These are phyloP conservation scores for Theodoxus fluviatilis DNA, from an alignment of 2,888 invertebrate genomes.

Conservation along the genomic window DNA sequence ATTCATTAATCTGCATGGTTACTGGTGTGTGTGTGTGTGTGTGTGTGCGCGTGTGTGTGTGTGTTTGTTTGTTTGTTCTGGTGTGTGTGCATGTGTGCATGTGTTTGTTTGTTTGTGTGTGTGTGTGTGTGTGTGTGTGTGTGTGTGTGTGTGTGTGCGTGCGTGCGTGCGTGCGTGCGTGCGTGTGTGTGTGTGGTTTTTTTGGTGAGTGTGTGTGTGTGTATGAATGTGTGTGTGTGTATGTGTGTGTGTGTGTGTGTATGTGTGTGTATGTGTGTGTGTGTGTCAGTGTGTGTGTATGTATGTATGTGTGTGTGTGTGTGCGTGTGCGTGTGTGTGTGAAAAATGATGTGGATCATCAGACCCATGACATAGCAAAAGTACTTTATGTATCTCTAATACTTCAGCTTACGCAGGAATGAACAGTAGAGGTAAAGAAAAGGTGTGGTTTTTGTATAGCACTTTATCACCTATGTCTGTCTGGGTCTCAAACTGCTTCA, in stretches of 20 bases:
- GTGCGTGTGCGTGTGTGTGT: neutral
- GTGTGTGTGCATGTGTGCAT: slow-evolving; percentile 8
- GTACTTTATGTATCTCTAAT: no score
- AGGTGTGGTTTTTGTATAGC: no score
- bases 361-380: no score
- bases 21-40: neutral
- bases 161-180: neutral
- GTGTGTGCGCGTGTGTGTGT: slow-evolving; percentile 3
- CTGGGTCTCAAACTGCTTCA: no score
- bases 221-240: slow-evolving; percentile 15
- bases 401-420: no score
- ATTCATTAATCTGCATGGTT: neutral
- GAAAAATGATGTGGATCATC: no score
- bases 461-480: no score
- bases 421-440: no score
- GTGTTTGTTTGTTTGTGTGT: neutral
- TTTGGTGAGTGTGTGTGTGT: slow-evolving; percentile 1
- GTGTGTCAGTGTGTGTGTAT: neutral
- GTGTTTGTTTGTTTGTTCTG: neutral
- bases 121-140: slow-evolving; percentile 11
- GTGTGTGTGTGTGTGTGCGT: slow-evolving; percentile 18
- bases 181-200: slow-evolving; percentile 3
- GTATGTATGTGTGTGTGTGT: neutral
- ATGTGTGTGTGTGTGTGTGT: slow-evolving; percentile 2
- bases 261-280: neutral